phyloP scores from a whole-genome alignment of 2,888 invertebrate species.

The Zaprionus obscuricornis region DNA sequence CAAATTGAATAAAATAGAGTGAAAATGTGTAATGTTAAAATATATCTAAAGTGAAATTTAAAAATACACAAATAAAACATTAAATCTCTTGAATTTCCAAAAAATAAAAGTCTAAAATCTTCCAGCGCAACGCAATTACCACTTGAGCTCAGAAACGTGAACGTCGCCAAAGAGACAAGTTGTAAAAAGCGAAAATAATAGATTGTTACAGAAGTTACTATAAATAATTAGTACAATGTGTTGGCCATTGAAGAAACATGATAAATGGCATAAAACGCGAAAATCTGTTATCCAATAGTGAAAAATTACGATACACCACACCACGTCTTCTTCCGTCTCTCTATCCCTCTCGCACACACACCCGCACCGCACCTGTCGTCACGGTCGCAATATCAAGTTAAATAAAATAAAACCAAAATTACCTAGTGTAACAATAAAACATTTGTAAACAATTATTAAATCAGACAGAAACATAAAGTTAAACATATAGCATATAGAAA shows the following conservation, averaged over 20 bases:
- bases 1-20: slow-evolving; percentile 27
- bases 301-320: slow-evolving; percentile 68
- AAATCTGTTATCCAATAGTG: slow-evolving; percentile 72
- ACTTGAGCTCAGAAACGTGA: slow-evolving; percentile 29
- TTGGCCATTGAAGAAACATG: slow-evolving; percentile 31
- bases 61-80: neutral
- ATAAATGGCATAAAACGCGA: slow-evolving; percentile 44
- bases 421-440: slow-evolving; percentile 34
- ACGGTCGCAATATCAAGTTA: slow-evolving; percentile 41
- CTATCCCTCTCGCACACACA: slow-evolving; percentile 27
- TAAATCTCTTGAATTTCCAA: too few relatives aligned
- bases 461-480: slow-evolving; percentile 39
- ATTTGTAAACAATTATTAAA: slow-evolving; percentile 36
- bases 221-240: slow-evolving; percentile 27
- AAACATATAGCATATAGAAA: slow-evolving; percentile 38
- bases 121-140: slow-evolving; percentile 22
- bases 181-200: slow-evolving; percentile 42
- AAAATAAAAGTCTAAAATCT: neutral
- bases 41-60: slow-evolving; percentile 11
- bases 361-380: slow-evolving; percentile 45
- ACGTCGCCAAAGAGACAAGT: slow-evolving; percentile 40
- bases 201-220: slow-evolving; percentile 23
- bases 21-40: slow-evolving; percentile 5
- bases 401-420: slow-evolving; percentile 44
- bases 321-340: too few relatives aligned